phyloP scores from a whole-genome alignment of 2,797 vertebrate genomes.

The Halcyon badia region DNA sequence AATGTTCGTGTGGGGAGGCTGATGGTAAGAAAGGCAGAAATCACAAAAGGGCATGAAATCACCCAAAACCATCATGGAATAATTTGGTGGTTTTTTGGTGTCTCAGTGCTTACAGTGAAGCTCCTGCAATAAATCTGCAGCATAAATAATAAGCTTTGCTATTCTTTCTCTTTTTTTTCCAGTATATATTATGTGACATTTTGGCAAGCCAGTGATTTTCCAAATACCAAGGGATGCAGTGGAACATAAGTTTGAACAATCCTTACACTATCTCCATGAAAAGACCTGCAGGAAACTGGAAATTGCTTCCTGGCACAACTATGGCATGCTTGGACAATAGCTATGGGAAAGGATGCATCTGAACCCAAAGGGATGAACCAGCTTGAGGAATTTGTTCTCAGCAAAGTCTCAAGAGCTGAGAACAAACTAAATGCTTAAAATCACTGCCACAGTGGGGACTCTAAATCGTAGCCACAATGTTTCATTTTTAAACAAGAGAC shows the following conservation, averaged over 20 bases:
- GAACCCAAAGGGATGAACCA: neutral
- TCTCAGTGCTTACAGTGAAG: neutral
- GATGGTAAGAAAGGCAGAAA: neutral
- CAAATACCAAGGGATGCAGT: neutral
- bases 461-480: neutral
- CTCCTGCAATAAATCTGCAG: neutral
- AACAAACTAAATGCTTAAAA: conserved; percentile 17
- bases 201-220: neutral
- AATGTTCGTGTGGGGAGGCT: neutral
- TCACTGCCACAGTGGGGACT: neutral
- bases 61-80: neutral
- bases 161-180: neutral
- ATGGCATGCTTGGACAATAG: rapidly evolving
- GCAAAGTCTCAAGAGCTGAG: neutral
- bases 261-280: neutral
- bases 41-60: neutral
- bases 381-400: neutral
- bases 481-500: conserved; percentile 31
- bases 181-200: neutral
- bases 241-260: neutral
- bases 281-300: neutral
- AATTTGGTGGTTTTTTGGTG: neutral
- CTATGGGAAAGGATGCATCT: neutral
- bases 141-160: neutral
- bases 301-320: neutral